These are phyloP conservation scores for Synergus japonicus DNA, from an alignment of 2,888 invertebrate species.

Conservation along the genomic window DNA sequence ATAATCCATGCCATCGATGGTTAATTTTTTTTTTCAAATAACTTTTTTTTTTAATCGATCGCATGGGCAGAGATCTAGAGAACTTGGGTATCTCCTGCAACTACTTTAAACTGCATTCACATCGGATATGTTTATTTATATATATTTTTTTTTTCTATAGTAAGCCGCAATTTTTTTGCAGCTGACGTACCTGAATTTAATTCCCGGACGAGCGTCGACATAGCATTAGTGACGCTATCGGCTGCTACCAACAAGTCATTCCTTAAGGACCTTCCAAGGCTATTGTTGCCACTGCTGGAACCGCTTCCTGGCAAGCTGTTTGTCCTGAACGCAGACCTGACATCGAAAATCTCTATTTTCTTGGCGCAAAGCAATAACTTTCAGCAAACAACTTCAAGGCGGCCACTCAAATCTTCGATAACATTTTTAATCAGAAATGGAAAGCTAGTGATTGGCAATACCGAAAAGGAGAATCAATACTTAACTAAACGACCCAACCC, in stretches of 20 bases:
- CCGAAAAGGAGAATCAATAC: too few species aligned
- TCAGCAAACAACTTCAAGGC: constrained; percentile 50
- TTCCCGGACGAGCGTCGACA: constrained; percentile 97
- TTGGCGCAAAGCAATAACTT: constrained; percentile 72
- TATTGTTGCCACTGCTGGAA: constrained; percentile 76
- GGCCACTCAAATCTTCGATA: constrained; percentile 25
- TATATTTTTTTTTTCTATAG: background rate
- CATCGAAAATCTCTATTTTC: constrained; percentile 76
- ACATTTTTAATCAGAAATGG: too few species aligned
- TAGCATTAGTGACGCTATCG: constrained; percentile 98
- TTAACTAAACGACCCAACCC: too few species aligned
- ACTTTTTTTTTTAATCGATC: constrained; percentile 7
- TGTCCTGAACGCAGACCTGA: constrained; percentile 77
- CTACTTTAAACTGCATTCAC: constrained; percentile 46
- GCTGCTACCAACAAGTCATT: constrained; percentile 96
- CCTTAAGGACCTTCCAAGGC: constrained; percentile 83
- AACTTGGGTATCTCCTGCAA: constrained; percentile 1
- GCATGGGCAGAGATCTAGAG: constrained; percentile 21
- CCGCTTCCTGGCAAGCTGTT: constrained; percentile 76
- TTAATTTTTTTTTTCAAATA: background rate
- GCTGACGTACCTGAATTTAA: constrained; percentile 89
- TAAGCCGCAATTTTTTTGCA: constrained; percentile 8
- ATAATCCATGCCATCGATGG: constrained; percentile 10
- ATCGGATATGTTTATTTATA: constrained; percentile 8
- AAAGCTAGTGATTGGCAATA: too few species aligned